Conservation (phyloP, 2,888 invertebrate species). For the Pachycephus smyrnensis region DNA sequence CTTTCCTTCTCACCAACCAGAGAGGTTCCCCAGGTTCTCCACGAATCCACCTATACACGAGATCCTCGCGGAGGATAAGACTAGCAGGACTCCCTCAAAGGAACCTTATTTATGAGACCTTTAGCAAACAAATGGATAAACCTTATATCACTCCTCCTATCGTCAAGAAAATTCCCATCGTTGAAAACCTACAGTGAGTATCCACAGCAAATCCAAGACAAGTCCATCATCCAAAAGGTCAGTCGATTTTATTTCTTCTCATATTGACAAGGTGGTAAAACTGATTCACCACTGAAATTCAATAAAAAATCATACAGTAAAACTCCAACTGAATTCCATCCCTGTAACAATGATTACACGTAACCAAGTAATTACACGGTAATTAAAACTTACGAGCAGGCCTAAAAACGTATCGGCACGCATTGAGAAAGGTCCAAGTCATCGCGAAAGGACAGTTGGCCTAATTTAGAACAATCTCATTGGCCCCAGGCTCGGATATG, state of each 20-base stretch:
- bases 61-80: slow-evolving; percentile 32
- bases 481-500: neutral
- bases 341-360: neutral
- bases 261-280: neutral
- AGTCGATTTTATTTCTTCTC: neutral
- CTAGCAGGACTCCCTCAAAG: slow-evolving; percentile 51
- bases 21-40: slow-evolving; percentile 19
- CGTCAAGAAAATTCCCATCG: neutral
- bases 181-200: neutral
- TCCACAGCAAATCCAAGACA: neutral
- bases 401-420: neutral
- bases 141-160: slow-evolving; percentile 51
- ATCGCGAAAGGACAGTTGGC: slow-evolving; percentile 41
- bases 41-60: slow-evolving; percentile 22
- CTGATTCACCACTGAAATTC: neutral
- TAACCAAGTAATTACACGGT: slow-evolving; percentile 10
- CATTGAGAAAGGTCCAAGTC: neutral
- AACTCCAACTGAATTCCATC: neutral
- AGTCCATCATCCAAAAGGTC: neutral
- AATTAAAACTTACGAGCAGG: neutral
- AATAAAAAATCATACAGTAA: neutral
- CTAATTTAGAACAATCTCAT: slow-evolving; percentile 35
- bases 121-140: slow-evolving; percentile 66
- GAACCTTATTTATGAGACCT: slow-evolving; percentile 66
- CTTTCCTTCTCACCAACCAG: slow-evolving; percentile 21